Evolutionary conservation across 2,888 invertebrate species (phyloP), one percentile per base, ranked within the genome.

Genomic region (Melipona beecheii): DNA sequence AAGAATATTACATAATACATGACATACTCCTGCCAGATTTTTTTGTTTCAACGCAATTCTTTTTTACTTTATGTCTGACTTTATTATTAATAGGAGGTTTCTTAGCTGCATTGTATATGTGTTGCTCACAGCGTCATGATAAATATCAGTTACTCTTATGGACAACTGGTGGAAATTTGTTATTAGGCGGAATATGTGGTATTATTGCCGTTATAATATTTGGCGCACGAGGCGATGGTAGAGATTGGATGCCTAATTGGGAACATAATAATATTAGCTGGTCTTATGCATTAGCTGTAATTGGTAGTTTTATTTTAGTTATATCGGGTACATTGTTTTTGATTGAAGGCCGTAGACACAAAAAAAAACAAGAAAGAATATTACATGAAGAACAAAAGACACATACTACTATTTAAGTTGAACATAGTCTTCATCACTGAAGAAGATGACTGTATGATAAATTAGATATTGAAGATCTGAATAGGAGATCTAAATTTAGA

Each of bases 161-260:
- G 79, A 96, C 97, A 68, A 96, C 97, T 73, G 98, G 98, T 52
- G 96, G 96, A 1, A 96, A 97, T 86, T 95, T 98, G 79, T 95
- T 97, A 58, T 95, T 97, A 81, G 97, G 97, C 90, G 97, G 97
- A 95, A 92, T 97, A 65, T 97, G 97, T 89, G 98, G 98, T 17
- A 95, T 98, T 2, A 96, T 98, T 92, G 97, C 98, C 0, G 97
- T 98, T 0, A 96, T 98, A 4, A 97, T 98, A 78, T 99, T 99
- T 95, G 99, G 99, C 58, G 97, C 97, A 0, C 96, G 97, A 93
- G 99, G 98, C 5, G 98, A 99, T 94, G 97, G 98, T 6, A 96
- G 99, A 87, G 98, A 98, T 92, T 98, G 99, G 97, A 98, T 99
- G 98, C 99, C 99, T 0, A 97, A 98, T 91, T 98, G 99, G 97